A percentile compares a stretch with the other conserved stretches of the same genome.
phyloP scores from a whole-genome alignment of 1,140 invertebrate genomes.

The Vollenhovia emeryi region DNA sequence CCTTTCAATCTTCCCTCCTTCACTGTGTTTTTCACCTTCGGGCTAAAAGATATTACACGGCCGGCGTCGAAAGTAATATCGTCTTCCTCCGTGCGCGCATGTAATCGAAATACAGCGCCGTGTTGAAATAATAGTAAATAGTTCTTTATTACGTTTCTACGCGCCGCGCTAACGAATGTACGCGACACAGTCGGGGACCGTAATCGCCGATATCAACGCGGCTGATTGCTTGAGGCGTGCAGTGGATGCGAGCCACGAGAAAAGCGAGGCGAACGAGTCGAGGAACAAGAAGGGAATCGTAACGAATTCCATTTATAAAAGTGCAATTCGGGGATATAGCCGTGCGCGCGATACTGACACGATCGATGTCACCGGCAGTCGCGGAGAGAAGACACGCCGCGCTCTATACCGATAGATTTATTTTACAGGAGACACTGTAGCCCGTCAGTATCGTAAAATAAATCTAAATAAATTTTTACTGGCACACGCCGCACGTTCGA shows the following conservation, averaged over 20 bases:
- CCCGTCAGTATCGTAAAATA: constrained; percentile 4
- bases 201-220: not conserved
- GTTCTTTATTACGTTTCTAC: constrained; percentile 20
- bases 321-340: constrained; percentile 68
- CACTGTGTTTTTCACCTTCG: constrained; percentile 72
- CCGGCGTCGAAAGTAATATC: constrained; percentile 65
- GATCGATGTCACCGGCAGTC: constrained; percentile 47
- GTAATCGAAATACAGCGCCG: constrained; percentile 18
- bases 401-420: constrained; percentile 48
- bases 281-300: constrained; percentile 19
- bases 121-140: constrained; percentile 42
- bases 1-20: constrained; percentile 67
- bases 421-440: constrained; percentile 31
- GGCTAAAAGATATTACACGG: constrained; percentile 79
- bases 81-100: constrained; percentile 28
- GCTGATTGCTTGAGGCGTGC: not conserved
- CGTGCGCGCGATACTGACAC: constrained; percentile 42
- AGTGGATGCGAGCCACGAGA: not conserved
- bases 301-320: constrained; percentile 73
- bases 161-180: not conserved
- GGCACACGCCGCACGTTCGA: not conserved
- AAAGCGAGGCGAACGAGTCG: not conserved
- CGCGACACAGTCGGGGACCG: no score
- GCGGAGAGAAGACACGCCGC: constrained; percentile 26
- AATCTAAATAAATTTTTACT: constrained; percentile 19